phyloP scores from a whole-genome alignment of 2,797 vertebrate genomes.

The Tangara arthus region DNA sequence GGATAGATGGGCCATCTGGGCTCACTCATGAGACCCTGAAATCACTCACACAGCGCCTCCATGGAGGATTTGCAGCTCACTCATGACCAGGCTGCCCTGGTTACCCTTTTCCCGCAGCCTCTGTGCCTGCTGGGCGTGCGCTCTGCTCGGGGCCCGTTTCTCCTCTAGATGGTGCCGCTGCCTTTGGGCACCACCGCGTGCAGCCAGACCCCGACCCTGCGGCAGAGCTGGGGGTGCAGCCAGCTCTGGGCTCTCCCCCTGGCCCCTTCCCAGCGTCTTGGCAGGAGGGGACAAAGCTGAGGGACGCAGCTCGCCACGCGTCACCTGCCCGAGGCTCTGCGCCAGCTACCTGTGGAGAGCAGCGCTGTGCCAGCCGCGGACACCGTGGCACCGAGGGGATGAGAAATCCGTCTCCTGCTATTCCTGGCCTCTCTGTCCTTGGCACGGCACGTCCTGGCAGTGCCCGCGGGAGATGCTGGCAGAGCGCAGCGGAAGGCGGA shows the following conservation, averaged over 20 bases:
- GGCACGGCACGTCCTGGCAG: neutral
- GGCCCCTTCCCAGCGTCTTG: neutral
- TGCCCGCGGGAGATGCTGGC: neutral
- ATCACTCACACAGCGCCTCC: fast-evolving
- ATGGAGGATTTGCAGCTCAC: neutral
- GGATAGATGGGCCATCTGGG: neutral
- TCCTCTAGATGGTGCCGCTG: constrained; percentile 66
- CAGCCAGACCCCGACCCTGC: neutral
- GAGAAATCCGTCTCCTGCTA: constrained; percentile 2
- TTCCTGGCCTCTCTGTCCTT: constrained; percentile 25
- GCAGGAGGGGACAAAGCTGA: neutral
- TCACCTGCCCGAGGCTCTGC: neutral
- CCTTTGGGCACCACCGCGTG: neutral
- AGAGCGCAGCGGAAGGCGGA: neutral
- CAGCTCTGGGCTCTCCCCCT: neutral
- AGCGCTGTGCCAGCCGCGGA: fast-evolving
- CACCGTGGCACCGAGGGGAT: neutral
- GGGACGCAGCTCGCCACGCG: fast-evolving
- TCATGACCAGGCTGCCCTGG: neutral
- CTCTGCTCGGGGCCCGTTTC: neutral
- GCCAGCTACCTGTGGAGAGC: neutral
- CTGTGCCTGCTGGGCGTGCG: neutral
- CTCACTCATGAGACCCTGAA: neutral
- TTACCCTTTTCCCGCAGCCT: neutral
- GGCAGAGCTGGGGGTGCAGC: neutral